A percentile compares a stretch with the other conserved stretches of the same genome.
Evolutionary conservation across 2,113 vertebrate species (phyloP).

Genomic region (Mustela nigripes): DNA sequence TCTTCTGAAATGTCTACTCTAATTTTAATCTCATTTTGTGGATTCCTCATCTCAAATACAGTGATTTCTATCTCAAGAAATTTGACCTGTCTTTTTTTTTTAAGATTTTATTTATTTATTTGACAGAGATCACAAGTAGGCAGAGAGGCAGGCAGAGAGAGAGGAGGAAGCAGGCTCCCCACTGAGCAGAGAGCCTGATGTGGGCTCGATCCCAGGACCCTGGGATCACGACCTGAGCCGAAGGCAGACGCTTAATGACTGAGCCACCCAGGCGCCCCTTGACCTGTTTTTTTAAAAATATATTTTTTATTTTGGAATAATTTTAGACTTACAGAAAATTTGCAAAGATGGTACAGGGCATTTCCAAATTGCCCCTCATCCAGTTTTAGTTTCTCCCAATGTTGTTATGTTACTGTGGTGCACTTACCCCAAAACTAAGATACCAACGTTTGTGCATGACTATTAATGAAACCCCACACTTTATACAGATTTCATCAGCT

Average conservation of each 20-base stretch:
- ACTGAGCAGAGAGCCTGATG: too few relatives aligned
- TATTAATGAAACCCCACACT: neutral
- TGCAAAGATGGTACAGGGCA: neutral
- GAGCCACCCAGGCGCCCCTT: too few relatives aligned
- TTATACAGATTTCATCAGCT: neutral
- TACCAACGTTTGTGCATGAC: neutral
- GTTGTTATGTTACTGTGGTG: neutral
- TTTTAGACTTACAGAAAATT: constrained; percentile 37
- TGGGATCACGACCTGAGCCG: too few relatives aligned
- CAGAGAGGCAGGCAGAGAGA: too few relatives aligned
- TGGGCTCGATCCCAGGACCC: too few relatives aligned
- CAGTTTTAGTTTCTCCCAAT: neutral
- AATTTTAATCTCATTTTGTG: constrained; percentile 26
- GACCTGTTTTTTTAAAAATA: neutral
- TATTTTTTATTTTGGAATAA: neutral
- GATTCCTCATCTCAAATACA: constrained; percentile 12
- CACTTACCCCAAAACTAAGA: neutral
- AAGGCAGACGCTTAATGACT: too few relatives aligned
- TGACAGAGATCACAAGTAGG: too few relatives aligned
- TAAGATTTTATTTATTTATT: too few relatives aligned
- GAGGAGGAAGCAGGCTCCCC: too few relatives aligned
- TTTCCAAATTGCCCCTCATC: neutral
- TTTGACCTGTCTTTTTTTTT: neutral
- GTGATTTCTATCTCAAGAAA: neutral
- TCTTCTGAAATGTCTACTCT: constrained; percentile 23